Evolutionary conservation across 1,140 invertebrate species (phyloP), one percentile per base, ranked within the genome.

Genomic region (Mycetomoellerius zeteki): DNA sequence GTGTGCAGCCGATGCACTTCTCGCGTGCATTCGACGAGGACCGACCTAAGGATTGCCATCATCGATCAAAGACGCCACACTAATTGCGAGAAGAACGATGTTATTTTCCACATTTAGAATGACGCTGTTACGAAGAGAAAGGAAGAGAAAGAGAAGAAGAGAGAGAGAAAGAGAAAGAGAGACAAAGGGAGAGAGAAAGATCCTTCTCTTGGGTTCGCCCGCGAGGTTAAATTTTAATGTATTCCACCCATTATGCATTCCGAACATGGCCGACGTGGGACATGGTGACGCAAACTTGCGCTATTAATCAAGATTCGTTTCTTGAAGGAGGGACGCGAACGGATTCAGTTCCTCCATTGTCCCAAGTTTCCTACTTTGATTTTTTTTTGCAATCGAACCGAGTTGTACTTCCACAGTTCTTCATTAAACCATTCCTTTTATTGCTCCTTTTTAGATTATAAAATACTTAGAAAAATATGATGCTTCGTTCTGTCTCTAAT

Each of bases 291-390:
- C 88, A 93, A 94, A 94, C 90, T 94, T 94, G 91, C 89, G 88
- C 93, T 93, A 94, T 95, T 95, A 94, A 95, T 95, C 94, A 95
- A 93, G 92, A 93, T 94, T 93, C 93, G 91, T 94, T 92, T 93
- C 89, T 90, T 86, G 52, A 47, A 21, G 33, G 62, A 37, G 21
- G 33, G 37, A 60, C n/a, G 80, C 71, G 60, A 81, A 89, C 86
- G 87, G 87, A 86, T 89, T 90, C 87, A 67, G 60, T 77, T 81
- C 75, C 21, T 77, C 76, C 82, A 86, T 92, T 88, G 62, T 65
- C 62, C 84, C 67, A 52, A 52, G 60, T 67, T 91, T 87, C 69
- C 87, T 84, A 56, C 72, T 72, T 69, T 62, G 72, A 88, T 85
- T 75, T 84, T 75, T 84, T 30, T 84, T 82, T 24, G 67, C 67